Base-by-base conservation (phyloP, 2,113 vertebrate species). In the Rafetus swinhoei region DNA sequence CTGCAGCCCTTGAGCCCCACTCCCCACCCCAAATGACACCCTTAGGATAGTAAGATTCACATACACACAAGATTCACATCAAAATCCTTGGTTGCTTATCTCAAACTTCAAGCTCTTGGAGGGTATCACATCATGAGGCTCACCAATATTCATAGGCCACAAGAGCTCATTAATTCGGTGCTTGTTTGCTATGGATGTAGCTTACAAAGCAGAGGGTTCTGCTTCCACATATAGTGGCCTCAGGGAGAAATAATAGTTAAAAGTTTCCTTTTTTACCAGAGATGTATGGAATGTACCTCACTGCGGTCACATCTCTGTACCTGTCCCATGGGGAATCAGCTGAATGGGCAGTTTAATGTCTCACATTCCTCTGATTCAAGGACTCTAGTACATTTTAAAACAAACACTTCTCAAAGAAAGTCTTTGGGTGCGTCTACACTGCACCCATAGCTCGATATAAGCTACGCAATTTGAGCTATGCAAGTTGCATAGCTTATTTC, bases 11-110 rank as follows among this genome's bases (percentile, higher is more conserved):
- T 45, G 45, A 45, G 45, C 45, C 45, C 45, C 45, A 45, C 45
- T 7, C 45, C 45, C 45, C 45, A 45, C 45, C 45, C 45, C 45
- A 45, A 45, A 45, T 45, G 45, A 6, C 45, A 45, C 45, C 45
- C 45, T 45, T 45, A 1, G 45, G 45, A 45, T 45, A 45, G 22
- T 21, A 80, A 55, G 1, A 0, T 88, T 77, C 52, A 82, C 65
- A 35, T 35, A 35, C 59, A 59, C 5, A 69, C 5, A 45, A 45
- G 45, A 45, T 45, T 45, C 0, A 0, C 54, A 80, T 8, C 6
- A 3, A 90, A 93, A 93, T 14, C 13, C 76, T 79, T 79, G 7
- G 9, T 1, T 3, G 3, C 77, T 29, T 80, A 3, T 54, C 0
- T 1, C 35, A 53, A 62, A 24, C 24, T 11, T 35, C 27, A 39